A percentile compares a stretch with the other conserved stretches of the same genome.
These are phyloP conservation scores for Ernsta delagoae DNA, from an alignment of 2,888 invertebrate species.

Conservation along the genomic window DNA sequence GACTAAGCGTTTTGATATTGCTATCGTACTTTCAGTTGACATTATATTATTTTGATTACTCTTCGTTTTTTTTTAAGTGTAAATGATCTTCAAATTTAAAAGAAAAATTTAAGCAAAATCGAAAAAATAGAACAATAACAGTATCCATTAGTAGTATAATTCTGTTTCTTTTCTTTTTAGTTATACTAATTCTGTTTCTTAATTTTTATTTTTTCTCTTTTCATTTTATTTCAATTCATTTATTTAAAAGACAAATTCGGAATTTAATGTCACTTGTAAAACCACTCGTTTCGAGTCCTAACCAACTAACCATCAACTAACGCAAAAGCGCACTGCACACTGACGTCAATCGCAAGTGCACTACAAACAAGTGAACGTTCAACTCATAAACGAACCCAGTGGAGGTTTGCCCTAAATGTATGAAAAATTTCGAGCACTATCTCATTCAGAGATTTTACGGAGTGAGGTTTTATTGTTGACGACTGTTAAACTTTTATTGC, in stretches of 20 bases:
- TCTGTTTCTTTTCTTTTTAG: background rate
- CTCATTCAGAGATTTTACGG: constrained; percentile 33
- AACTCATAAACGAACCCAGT: constrained; percentile 37
- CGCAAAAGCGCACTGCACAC: background rate
- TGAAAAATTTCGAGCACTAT: constrained; percentile 44
- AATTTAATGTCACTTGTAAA: background rate
- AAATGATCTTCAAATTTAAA: too few relatives aligned
- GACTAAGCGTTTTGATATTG: too few relatives aligned
- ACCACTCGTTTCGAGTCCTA: constrained; percentile 1
- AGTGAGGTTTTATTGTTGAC: constrained; percentile 39
- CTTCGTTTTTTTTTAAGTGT: too few relatives aligned
- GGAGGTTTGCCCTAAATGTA: constrained; percentile 40
- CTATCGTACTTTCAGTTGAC: too few relatives aligned
- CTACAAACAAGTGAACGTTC: constrained; percentile 24
- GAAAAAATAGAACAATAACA: too few relatives aligned
- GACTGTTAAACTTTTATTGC: constrained; percentile 40
- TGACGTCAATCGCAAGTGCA: constrained; percentile 7
- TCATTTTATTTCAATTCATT: background rate
- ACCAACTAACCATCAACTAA: background rate
- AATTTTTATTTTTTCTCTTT: too few relatives aligned
- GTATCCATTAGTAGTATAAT: too few relatives aligned
- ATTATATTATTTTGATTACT: too few relatives aligned
- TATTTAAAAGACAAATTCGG: background rate
- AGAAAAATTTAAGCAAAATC: too few relatives aligned
- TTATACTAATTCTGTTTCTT: background rate